Conservation (phyloP, 2,797 vertebrate genomes). For the Gallinago stenura region DNA sequence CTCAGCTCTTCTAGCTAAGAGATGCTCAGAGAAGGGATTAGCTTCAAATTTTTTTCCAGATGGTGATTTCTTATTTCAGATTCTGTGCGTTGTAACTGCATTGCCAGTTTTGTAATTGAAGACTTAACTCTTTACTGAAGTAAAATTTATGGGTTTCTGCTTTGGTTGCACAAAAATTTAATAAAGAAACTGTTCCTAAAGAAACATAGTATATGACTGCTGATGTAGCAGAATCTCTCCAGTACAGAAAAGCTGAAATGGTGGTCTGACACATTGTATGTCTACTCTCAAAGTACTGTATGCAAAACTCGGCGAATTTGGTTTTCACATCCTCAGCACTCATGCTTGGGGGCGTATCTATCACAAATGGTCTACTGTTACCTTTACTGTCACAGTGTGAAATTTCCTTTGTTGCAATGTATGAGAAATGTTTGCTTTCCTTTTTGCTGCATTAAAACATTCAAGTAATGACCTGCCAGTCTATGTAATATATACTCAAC, state of each 20-base stretch:
- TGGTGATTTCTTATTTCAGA: background rate
- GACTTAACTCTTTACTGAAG: background rate
- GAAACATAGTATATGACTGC: background rate
- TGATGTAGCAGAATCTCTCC: background rate
- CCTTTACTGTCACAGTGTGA: background rate
- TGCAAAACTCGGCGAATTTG: background rate
- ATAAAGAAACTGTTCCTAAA: background rate
- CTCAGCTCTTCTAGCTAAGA: background rate
- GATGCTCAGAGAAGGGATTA: background rate
- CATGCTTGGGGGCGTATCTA: rapidly evolving
- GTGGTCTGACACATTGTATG: background rate
- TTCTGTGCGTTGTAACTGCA: background rate
- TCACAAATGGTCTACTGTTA: background rate
- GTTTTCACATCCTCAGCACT: background rate
- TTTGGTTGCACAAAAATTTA: background rate
- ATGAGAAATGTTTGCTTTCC: background rate
- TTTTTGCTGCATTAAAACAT: background rate
- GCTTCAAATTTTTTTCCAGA: constrained; percentile 16
- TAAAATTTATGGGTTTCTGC: background rate
- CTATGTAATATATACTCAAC: background rate
- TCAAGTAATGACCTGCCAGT: background rate
- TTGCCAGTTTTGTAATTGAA: background rate
- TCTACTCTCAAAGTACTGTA: background rate
- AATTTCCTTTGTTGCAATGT: background rate
- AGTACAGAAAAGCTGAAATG: background rate